Evolutionary conservation across 2,888 invertebrate species (phyloP).

Genomic region (Dynastes tityus): DNA sequence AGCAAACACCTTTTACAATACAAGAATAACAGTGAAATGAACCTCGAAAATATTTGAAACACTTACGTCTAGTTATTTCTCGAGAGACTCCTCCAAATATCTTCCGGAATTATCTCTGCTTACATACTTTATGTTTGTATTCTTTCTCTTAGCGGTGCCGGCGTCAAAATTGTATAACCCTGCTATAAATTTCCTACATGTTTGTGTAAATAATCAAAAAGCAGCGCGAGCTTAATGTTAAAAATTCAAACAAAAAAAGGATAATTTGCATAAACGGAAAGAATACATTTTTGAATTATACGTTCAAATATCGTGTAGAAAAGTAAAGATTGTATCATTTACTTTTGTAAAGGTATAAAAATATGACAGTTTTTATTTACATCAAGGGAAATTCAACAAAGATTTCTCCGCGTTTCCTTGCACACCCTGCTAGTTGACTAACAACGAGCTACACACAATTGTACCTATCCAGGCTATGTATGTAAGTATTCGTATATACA

Average conservation of each 20-base stretch:
- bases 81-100: no score
- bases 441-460: conserved; percentile 55
- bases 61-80: no score
- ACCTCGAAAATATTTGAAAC: no score
- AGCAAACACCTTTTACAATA: no score
- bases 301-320: conserved; percentile 34
- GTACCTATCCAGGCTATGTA: conserved; percentile 32
- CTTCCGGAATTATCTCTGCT: no score
- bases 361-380: conserved; percentile 69
- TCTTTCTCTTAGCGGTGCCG: no score
- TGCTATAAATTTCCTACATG: neutral
- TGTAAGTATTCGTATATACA: conserved; percentile 38
- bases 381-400: conserved; percentile 69
- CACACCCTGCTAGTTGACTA: conserved; percentile 39
- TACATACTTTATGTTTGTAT: no score
- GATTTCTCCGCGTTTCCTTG: conserved; percentile 61
- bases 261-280: conserved; percentile 40
- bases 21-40: no score
- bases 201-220: neutral
- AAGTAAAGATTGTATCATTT: conserved; percentile 46
- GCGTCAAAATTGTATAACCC: no score
- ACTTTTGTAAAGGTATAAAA: conserved; percentile 48
- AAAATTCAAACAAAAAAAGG: neutral
- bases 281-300: conserved; percentile 30
- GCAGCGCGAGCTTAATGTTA: neutral